Conservation (phyloP, 2,888 invertebrate species). For the Nebria salina region DNA sequence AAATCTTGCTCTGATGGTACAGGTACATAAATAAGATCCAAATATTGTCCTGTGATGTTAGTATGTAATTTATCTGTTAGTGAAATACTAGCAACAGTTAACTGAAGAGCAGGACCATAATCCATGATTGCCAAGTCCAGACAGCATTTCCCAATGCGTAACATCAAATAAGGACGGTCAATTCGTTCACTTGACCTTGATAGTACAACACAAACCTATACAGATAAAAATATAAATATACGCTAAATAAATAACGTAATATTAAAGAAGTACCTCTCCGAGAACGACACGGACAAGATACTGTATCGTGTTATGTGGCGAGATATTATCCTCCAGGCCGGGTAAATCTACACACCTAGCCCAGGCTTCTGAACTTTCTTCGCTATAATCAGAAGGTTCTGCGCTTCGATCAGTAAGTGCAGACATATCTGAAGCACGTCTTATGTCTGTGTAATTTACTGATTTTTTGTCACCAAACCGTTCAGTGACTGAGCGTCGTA, state of each 20-base stretch:
- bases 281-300: conserved; percentile 76
- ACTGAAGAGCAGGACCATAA: conserved; percentile 80
- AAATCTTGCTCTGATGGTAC: conserved; percentile 69
- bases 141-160: conserved; percentile 74
- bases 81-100: conserved; percentile 71
- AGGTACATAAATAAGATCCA: conserved; percentile 76
- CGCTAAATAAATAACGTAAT: neutral
- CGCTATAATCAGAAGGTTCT: conserved; percentile 72
- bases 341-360: conserved; percentile 80
- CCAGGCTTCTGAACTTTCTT: conserved; percentile 78
- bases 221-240: conserved; percentile 46
- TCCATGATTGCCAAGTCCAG: conserved; percentile 81
- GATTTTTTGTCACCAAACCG: conserved; percentile 4
- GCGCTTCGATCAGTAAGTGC: conserved; percentile 36
- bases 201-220: conserved; percentile 72
- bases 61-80: conserved; percentile 82
- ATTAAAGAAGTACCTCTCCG: conserved; percentile 66
- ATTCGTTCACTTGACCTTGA: conserved; percentile 71
- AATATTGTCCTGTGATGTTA: conserved; percentile 77
- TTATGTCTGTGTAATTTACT: neutral
- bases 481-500: conserved; percentile 17
- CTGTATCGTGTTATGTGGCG: conserved; percentile 78
- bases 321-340: conserved; percentile 85
- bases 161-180: conserved; percentile 79
- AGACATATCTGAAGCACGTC: conserved; percentile 35